Evolutionary conservation across 2,888 invertebrate species (phyloP).

Genomic region (Tiliacea citrago): DNA sequence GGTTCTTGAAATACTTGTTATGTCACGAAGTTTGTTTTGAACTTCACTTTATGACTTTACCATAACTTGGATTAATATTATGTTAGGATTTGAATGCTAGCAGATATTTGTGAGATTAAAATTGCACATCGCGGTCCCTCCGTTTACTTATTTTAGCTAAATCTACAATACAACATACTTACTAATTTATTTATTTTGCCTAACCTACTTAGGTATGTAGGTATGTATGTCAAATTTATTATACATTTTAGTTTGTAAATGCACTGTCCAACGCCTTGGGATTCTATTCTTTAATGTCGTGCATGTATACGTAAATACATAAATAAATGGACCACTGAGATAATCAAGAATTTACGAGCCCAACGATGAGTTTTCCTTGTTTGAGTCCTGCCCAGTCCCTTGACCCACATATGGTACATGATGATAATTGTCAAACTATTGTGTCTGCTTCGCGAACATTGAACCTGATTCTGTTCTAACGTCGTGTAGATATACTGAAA

Average conservation of each 20-base stretch:
- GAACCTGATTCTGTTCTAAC: not conserved
- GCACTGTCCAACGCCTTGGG: not conserved
- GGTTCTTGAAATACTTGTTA: conserved; percentile 25
- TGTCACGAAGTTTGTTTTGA: conserved; percentile 31
- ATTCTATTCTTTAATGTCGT: not conserved
- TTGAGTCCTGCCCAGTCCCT: not conserved
- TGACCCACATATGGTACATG: not conserved
- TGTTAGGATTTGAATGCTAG: not conserved
- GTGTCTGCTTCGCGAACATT: not conserved
- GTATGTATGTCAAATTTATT: not conserved
- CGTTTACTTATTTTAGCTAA: not conserved
- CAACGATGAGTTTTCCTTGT: not conserved
- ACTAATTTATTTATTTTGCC: not conserved
- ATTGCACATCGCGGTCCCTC: not conserved
- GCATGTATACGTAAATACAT: not conserved
- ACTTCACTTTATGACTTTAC: conserved; percentile 12
- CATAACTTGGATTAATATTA: conserved; percentile 20
- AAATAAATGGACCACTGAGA: not conserved
- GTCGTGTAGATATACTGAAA: not conserved
- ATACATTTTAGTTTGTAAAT: not conserved
- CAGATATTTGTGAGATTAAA: not conserved
- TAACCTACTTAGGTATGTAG: not conserved
- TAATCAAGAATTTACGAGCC: not conserved
- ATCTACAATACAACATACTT: not conserved
- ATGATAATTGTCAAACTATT: not conserved